Conservation (phyloP, 2,113 vertebrate species). For the Eudyptes chrysolophus region DNA sequence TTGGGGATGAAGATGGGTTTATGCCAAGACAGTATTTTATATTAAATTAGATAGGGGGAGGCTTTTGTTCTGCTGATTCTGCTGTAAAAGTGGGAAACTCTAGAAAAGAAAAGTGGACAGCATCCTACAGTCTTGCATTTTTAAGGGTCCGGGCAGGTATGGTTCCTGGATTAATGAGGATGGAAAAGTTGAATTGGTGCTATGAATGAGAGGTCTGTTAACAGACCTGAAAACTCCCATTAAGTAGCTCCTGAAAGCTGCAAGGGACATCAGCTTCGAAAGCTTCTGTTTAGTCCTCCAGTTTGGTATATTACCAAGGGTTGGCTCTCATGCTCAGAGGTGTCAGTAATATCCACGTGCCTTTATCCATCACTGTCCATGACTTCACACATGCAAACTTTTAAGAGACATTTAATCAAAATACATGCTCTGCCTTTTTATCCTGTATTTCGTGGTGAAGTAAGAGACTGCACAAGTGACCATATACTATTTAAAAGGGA, state of each 20-base stretch:
- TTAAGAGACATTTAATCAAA: not conserved
- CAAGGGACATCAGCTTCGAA: not conserved
- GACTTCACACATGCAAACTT: not conserved
- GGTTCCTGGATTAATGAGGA: not conserved
- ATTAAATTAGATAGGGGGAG: not conserved
- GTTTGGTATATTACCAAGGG: not conserved
- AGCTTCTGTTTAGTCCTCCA: not conserved
- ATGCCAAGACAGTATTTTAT: not conserved
- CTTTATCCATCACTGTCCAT: not conserved
- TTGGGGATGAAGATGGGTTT: not conserved
- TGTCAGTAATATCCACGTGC: not conserved
- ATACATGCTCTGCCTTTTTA: not conserved
- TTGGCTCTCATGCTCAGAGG: not conserved
- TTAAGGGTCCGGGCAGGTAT: not conserved
- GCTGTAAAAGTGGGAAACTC: not conserved
- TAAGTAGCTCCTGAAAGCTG: not conserved
- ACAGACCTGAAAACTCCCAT: not conserved
- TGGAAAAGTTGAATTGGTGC: not conserved
- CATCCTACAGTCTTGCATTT: not conserved
- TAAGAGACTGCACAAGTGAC: not conserved
- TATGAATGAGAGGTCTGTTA: not conserved
- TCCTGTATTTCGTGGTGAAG: not conserved
- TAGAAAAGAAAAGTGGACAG: not conserved
- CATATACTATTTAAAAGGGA: not conserved
- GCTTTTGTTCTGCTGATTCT: not conserved